Percentiles rank a stretch among this genome's conserved stretches.
Evolutionary conservation across 1,140 invertebrate genomes (phyloP).

Genomic region (Drosophila bipectinata): DNA sequence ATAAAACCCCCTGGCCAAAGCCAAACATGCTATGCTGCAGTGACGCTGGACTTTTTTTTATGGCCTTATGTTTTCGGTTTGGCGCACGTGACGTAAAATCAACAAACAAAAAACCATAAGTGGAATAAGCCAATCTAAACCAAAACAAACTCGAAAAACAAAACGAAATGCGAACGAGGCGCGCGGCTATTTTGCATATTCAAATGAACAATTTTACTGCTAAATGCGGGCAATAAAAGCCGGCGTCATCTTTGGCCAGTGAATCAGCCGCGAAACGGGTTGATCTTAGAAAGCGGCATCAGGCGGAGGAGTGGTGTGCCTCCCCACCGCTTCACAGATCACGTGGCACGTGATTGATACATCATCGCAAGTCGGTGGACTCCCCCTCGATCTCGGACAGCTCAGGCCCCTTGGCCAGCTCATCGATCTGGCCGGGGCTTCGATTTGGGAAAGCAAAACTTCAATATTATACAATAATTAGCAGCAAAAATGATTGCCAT

Average conservation of each 20-base stretch:
- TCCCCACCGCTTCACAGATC: conserved; percentile 1
- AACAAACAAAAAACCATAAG: conserved; percentile 38
- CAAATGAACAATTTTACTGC: conserved; percentile 59
- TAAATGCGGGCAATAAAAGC: conserved; percentile 47
- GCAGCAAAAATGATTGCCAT: conserved; percentile 73
- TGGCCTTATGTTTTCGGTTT: conserved; percentile 35
- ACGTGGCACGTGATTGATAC: conserved; percentile 57
- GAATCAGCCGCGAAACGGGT: conserved; percentile 56
- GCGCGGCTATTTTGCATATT: conserved; percentile 74
- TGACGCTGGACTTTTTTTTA: conserved; percentile 33
- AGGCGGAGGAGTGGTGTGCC: conserved; percentile 1
- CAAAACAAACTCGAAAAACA: conserved; percentile 39
- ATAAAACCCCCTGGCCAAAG: conserved; percentile 22
- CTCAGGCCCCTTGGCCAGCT: conserved; percentile 12
- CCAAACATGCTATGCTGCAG: conserved; percentile 47
- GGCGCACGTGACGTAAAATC: conserved; percentile 68
- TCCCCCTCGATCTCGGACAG: conserved; percentile 22
- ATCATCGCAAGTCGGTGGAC: conserved; percentile 29
- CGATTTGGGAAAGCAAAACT: conserved; percentile 77
- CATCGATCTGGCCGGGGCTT: conserved; percentile 15
- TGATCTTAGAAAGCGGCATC: conserved; percentile 51
- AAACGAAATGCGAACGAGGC: conserved; percentile 50
- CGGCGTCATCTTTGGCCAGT: conserved; percentile 48
- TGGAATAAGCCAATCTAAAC: conserved; percentile 15
- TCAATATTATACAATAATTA: conserved; percentile 76